phyloP scores from a whole-genome alignment of 2,113 vertebrate species.

The Mesitornis unicolor region DNA sequence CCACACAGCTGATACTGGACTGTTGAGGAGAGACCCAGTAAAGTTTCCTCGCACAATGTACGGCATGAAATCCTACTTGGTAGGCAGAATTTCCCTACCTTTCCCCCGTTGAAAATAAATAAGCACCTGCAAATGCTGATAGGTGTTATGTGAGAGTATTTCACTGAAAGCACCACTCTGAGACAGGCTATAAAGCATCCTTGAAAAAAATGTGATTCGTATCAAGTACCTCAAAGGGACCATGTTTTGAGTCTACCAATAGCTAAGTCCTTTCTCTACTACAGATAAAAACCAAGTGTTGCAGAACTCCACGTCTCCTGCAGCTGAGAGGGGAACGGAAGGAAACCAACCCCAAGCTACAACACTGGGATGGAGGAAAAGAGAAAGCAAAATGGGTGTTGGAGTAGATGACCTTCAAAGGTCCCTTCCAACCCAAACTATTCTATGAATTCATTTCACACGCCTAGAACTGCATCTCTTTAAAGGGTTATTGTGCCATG shows the following conservation, averaged over 20 bases:
- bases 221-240: not conserved
- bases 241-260: not conserved
- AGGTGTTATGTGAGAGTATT: not conserved
- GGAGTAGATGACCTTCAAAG: too few relatives aligned
- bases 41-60: not conserved
- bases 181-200: not conserved
- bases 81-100: not conserved
- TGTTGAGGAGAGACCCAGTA: not conserved
- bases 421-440: too few relatives aligned
- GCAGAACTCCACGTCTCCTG: not conserved
- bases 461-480: not conserved
- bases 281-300: not conserved
- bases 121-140: not conserved
- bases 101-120: not conserved
- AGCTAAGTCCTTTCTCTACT: not conserved
- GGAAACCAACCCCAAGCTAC: not conserved
- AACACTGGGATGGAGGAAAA: not conserved
- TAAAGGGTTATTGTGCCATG: not conserved
- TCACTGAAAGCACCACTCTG: not conserved
- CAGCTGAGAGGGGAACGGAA: not conserved
- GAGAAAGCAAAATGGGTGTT: not conserved
- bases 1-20: not conserved
- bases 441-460: not conserved
- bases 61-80: not conserved
- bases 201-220: not conserved